Percentiles rank a stretch among this genome's conserved stretches.
These are phyloP conservation scores for Vollenhovia emeryi DNA, from an alignment of 1,140 invertebrate genomes.

Conservation along the genomic window DNA sequence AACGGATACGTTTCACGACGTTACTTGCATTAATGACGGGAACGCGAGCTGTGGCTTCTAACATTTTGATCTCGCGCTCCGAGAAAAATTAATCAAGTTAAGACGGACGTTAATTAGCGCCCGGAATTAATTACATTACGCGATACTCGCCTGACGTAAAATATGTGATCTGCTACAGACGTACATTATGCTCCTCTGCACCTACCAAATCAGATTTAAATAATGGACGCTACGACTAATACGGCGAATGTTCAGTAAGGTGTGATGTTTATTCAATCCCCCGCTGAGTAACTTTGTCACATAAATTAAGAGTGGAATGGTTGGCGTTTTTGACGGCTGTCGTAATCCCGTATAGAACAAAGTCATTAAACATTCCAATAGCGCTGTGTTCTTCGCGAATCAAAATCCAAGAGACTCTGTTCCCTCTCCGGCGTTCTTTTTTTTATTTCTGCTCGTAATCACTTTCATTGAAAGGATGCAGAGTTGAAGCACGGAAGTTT, in stretches of 20 bases:
- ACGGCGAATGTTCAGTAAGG: background rate
- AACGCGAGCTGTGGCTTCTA: slow-evolving; percentile 1
- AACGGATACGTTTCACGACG: slow-evolving; percentile 29
- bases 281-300: background rate
- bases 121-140: slow-evolving; percentile 18
- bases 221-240: background rate
- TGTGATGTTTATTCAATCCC: background rate
- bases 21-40: slow-evolving; percentile 47
- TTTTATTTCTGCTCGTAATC: slow-evolving; percentile 67
- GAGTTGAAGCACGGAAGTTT: slow-evolving; percentile 77
- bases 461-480: slow-evolving; percentile 69
- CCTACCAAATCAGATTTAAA: background rate
- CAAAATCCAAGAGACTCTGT: slow-evolving; percentile 46
- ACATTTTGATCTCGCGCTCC: slow-evolving; percentile 1
- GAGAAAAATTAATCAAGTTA: slow-evolving; percentile 24
- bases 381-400: background rate
- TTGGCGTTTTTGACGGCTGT: background rate
- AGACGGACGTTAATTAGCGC: slow-evolving; percentile 6
- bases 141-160: slow-evolving; percentile 1
- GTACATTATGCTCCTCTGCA: background rate
- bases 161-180: slow-evolving; percentile 2
- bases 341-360: background rate
- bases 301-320: background rate
- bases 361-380: slow-evolving; percentile 55
- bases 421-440: slow-evolving; percentile 13